Percentiles rank a stretch among this genome's conserved stretches.
phyloP scores from a whole-genome alignment of 1,140 invertebrate genomes.

The Musca domestica region DNA sequence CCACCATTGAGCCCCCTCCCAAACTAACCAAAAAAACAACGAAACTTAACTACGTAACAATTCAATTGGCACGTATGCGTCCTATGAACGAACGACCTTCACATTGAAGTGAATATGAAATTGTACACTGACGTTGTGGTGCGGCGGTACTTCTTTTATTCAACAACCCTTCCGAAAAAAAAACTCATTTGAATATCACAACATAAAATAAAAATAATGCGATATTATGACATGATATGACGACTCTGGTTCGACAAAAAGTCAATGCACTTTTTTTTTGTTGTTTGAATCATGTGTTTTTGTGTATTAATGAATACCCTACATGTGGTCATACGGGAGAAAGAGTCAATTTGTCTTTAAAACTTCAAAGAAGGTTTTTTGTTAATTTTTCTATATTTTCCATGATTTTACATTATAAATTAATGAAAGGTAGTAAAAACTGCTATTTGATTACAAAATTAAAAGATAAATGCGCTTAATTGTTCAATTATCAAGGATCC shows the following conservation, averaged over 20 bases:
- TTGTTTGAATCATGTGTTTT: background rate
- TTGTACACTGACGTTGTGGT: background rate
- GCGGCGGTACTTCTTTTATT: background rate
- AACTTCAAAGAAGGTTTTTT: too few relatives aligned
- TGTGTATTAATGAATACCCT: background rate
- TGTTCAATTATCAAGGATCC: too few relatives aligned
- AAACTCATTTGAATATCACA: background rate
- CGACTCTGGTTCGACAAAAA: background rate
- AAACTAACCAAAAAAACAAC: background rate
- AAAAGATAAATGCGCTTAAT: too few relatives aligned
- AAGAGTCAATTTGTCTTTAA: too few relatives aligned
- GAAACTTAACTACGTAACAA: constrained; percentile 11
- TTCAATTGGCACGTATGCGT: background rate
- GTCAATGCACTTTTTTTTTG: constrained; percentile 18
- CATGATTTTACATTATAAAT: too few relatives aligned
- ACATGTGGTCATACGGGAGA: background rate
- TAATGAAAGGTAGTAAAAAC: too few relatives aligned
- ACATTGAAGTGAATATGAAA: constrained; percentile 25
- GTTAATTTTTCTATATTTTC: too few relatives aligned
- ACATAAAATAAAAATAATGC: background rate
- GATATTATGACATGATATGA: background rate
- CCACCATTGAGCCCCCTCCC: too few relatives aligned
- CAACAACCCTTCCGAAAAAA: background rate
- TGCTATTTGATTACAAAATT: too few relatives aligned
- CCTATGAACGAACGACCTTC: constrained; percentile 23